Evolutionary conservation across 2,113 vertebrate genomes (phyloP).

Genomic region (Atractosteus spatula): DNA sequence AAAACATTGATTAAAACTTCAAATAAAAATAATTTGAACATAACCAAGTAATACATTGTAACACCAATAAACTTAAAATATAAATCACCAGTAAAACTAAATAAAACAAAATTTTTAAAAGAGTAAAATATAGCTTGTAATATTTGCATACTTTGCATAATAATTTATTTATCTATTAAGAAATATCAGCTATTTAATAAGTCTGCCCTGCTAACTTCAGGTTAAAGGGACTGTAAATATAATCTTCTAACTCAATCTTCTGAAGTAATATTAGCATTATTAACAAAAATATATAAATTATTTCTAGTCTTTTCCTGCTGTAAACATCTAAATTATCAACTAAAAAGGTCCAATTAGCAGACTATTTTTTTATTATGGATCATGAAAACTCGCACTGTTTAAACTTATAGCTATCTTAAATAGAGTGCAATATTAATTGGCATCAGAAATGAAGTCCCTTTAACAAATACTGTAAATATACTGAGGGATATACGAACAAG

Average conservation of each 20-base stretch:
- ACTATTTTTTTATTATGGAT: conserved; percentile 71
- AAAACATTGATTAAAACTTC: conserved; percentile 99
- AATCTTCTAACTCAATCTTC: conserved; percentile 87
- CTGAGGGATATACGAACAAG: conserved; percentile 81
- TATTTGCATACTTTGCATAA: conserved; percentile 89
- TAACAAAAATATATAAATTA: conserved; percentile 92
- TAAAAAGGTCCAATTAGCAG: conserved; percentile 64
- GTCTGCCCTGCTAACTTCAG: conserved; percentile 90
- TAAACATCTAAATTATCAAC: conserved; percentile 89
- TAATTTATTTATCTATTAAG: conserved; percentile 93
- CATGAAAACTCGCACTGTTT: conserved; percentile 86
- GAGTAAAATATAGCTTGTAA: conserved; percentile 91
- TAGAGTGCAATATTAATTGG: conserved; percentile 91
- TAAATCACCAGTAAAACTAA: conserved; percentile 97
- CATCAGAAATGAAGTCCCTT: conserved; percentile 96
- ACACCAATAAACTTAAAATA: conserved; percentile 95
- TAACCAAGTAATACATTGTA: conserved; percentile 95
- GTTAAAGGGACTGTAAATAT: conserved; percentile 99
- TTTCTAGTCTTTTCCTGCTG: conserved; percentile 80
- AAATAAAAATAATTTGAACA: conserved; percentile 99
- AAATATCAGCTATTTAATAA: conserved; percentile 88
- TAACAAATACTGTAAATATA: conserved; percentile 90
- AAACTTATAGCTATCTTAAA: conserved; percentile 90
- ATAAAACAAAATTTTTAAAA: conserved; percentile 91
- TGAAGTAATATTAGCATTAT: conserved; percentile 81